Evolutionary conservation across 2,797 vertebrate genomes (phyloP), one percentile per base, ranked within the genome.

Genomic region (Sphenodon punctatus): DNA sequence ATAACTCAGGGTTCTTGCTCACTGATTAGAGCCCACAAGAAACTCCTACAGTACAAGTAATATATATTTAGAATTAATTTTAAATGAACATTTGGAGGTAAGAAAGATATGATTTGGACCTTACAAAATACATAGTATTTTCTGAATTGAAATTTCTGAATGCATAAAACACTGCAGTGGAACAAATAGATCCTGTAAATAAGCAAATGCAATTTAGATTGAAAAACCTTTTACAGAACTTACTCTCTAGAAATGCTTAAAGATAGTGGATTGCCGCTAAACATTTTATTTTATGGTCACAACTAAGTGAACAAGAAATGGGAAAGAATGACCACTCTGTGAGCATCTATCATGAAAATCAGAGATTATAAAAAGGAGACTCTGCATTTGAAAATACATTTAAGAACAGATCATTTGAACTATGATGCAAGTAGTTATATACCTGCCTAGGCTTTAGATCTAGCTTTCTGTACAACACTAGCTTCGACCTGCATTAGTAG

Each of bases 221-320:
- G 36, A 34, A 67, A 82, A 34, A 46, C 6, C 63, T 30, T n/a
- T 58, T 78, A 70, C 61, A 76, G 43, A 42, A n/a, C 78, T 49
- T 61, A 73, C 43, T 19, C 58, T 39, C 41, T 42, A 19, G 46
- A 80, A 78, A 41, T 2, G 4, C 66, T 77, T 82, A 64, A 87
- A 60, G n/a, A 60, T 42, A 68, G 46, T 30, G 20, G n/a, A 48
- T 49, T 61, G 38, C 45, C 11, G 61, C 55, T 32, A 49, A 32
- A n/a, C 30, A 45, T 10, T 55, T 59, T 38, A 86, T 71, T 30
- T n/a, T 68, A 15, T 2, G 51, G 67, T 8, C 32, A 17, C 53
- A 43, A 46, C 77, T 46, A 80, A 75, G 75, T 84, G 69, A 85
- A 42, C 59, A 13, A 67, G 53, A 59, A 38, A 59, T 58, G 75